Base-by-base conservation (phyloP, 1,140 invertebrate genomes). In the Bombus soroeensis region DNA sequence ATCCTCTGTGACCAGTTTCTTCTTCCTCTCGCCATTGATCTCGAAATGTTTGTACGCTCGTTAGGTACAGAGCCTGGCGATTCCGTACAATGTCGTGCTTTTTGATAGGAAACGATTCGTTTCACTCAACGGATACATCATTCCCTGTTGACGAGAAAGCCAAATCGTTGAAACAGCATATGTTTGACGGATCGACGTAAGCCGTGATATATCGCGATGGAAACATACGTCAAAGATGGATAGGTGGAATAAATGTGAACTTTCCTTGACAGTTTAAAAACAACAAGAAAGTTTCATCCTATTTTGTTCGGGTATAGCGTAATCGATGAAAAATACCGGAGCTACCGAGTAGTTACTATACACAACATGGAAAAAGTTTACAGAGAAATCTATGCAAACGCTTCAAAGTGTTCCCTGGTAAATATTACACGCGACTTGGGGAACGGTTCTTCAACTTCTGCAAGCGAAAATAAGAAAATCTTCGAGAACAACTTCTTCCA, bases 1-100 rank as follows among this genome's bases (percentile, higher is more conserved):
- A 59, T 70, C 68, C 59, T 81, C 47, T 80, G 68, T 76, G 81
- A 86, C 87, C 81, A 43, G 66, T 90, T 90, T 90, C 72, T 57
- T 59, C 62, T 22, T 53, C 32, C 18, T 32, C 68, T 37, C 34
- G 34, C 15, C 64, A n/a, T 77, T 41, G 79, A 64, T 66, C 39
- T 66, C 28, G 64, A 57, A 62, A n/a, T 66, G 4, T 12, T 25
- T 57, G 70, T 72, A 71, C 25, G 12, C 12, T 22, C 84, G 73
- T 80, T 81, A 1, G 68, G 34, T 32, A 68, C 28, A 34, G 6
- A 83, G 41, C 57, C 80, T 28, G 18, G n/a, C 34, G 57, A 66
- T 79, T 77, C 71, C 66, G 70, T 72, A 66, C n/a, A 57, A 47
- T 22, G 15, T 68, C n/a, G 41, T 28, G 41, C 43, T 25, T 53